Conservation (phyloP, 2,113 vertebrate genomes). For the Cebidichthys violaceus region DNA sequence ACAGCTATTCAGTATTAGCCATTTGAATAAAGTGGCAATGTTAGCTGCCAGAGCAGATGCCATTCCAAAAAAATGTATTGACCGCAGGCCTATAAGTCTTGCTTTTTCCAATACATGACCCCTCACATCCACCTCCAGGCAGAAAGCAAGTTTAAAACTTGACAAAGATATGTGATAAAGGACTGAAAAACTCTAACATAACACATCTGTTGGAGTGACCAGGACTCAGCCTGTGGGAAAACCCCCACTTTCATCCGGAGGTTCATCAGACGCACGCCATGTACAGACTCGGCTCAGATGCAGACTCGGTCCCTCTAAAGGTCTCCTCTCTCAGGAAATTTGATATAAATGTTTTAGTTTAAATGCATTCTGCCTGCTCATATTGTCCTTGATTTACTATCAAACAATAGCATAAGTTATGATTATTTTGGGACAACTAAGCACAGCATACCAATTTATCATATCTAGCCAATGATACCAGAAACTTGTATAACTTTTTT, state of each 20-base stretch:
- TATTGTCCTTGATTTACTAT: background rate
- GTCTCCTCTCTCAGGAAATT: background rate
- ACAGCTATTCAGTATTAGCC: background rate
- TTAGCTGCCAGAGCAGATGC: slow-evolving; percentile 6
- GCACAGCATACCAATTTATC: background rate
- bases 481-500: background rate
- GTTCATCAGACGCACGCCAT: background rate
- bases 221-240: background rate
- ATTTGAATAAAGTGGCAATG: background rate
- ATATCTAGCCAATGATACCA: background rate
- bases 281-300: background rate
- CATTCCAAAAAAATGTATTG: background rate
- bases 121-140: too few species aligned
- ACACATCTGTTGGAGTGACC: background rate
- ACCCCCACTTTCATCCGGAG: background rate
- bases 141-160: background rate
- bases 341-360: background rate
- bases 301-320: background rate
- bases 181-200: background rate
- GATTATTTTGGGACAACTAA: background rate
- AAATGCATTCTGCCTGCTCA: background rate
- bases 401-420: background rate
- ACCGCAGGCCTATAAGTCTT: background rate
- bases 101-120: background rate
- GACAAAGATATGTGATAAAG: background rate